These are phyloP conservation scores for Hyperopisus bebe DNA, from an alignment of 2,113 vertebrate species.

Conservation along the genomic window DNA sequence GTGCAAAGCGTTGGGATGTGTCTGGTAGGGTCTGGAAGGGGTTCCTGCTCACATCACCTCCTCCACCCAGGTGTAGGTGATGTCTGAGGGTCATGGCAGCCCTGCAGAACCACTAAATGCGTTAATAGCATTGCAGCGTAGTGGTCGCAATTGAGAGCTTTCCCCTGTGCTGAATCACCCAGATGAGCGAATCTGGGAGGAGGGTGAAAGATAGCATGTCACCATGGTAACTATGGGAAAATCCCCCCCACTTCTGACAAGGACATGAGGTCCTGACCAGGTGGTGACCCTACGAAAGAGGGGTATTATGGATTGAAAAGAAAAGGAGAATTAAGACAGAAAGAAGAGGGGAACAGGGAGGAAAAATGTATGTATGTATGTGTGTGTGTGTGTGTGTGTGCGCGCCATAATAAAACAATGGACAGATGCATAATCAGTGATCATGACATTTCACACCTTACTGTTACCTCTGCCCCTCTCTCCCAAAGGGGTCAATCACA, in stretches of 20 bases:
- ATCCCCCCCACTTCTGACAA: slow-evolving; percentile 78
- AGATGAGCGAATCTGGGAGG: slow-evolving; percentile 78
- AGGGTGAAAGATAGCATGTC: slow-evolving; percentile 73
- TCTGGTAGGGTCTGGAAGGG: background rate
- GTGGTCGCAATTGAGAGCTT: background rate
- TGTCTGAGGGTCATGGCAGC: background rate
- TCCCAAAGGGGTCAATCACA: slow-evolving; percentile 29
- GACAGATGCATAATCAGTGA: background rate
- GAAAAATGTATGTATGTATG: background rate
- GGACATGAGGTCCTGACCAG: slow-evolving; percentile 71
- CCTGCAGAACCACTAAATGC: background rate
- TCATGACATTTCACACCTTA: no score
- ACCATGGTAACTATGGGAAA: slow-evolving; percentile 72
- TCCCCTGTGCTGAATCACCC: slow-evolving; percentile 53
- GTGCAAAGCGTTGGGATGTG: background rate
- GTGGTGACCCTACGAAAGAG: background rate
- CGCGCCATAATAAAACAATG: background rate
- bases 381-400: background rate
- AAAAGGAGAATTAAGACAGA: background rate
- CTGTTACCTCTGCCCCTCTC: background rate
- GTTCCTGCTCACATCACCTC: background rate
- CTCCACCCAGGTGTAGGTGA: background rate
- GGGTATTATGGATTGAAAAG: background rate
- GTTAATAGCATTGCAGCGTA: background rate
- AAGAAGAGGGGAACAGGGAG: background rate